These are phyloP conservation scores for Dascyllus trimaculatus DNA, from an alignment of 2,113 vertebrate genomes.

Conservation along the genomic window DNA sequence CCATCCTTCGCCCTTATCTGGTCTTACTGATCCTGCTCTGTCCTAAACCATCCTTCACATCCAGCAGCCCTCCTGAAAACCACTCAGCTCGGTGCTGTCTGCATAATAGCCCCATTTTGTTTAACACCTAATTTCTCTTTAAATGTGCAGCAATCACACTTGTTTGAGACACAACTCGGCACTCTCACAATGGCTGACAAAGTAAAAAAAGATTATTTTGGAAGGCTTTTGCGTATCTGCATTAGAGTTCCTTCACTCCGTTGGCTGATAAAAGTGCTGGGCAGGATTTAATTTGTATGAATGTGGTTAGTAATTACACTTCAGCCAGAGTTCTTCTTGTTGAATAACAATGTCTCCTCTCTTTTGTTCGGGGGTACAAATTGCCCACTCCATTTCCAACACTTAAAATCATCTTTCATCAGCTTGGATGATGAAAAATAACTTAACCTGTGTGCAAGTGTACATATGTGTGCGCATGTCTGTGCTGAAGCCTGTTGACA, in stretches of 20 bases:
- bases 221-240: slow-evolving; percentile 24
- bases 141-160: slow-evolving; percentile 32
- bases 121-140: slow-evolving; percentile 34
- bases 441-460: slow-evolving; percentile 13
- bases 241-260: slow-evolving; percentile 25
- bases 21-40: slow-evolving; percentile 44
- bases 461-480: not conserved
- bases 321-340: slow-evolving; percentile 32
- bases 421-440: slow-evolving; percentile 14
- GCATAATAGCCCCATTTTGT: slow-evolving; percentile 21
- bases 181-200: slow-evolving; percentile 28
- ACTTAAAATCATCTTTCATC: slow-evolving; percentile 23
- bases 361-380: slow-evolving; percentile 31
- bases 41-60: slow-evolving; percentile 36
- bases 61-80: slow-evolving; percentile 20
- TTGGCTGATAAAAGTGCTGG: slow-evolving; percentile 42
- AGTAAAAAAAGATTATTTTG: slow-evolving; percentile 28
- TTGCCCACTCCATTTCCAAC: slow-evolving; percentile 25
- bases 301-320: slow-evolving; percentile 48
- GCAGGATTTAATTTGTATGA: slow-evolving; percentile 47
- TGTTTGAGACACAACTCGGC: slow-evolving; percentile 23
- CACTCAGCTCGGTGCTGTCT: slow-evolving; percentile 5
- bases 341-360: slow-evolving; percentile 40
- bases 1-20: slow-evolving; percentile 62
- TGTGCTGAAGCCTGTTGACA: not conserved